Evolutionary conservation across 1,140 invertebrate species (phyloP).

Genomic region (Micrasema longulum): DNA sequence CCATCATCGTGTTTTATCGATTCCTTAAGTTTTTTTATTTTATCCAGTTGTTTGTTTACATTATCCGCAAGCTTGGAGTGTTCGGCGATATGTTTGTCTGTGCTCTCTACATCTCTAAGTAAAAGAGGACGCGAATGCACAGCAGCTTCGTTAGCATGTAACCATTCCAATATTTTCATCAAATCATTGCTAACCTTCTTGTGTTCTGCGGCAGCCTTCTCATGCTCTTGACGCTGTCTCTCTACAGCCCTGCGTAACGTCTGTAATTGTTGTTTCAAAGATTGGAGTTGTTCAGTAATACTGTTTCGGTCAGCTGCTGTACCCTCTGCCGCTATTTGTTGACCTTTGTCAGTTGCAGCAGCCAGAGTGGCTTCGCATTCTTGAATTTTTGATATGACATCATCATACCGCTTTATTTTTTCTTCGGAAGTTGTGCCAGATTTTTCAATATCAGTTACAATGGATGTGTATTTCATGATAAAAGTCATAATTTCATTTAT

Average conservation of each 20-base stretch:
- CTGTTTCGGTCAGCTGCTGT: conserved; percentile 87
- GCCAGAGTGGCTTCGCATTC: conserved; percentile 89
- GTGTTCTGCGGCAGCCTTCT: conserved; percentile 88
- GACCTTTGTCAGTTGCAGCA: conserved; percentile 89
- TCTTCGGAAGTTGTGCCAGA: conserved; percentile 83
- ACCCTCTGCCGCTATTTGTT: conserved; percentile 90
- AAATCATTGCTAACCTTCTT: conserved; percentile 84
- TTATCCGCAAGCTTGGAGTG: conserved; percentile 79
- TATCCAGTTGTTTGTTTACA: conserved; percentile 78
- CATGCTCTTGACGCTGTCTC: conserved; percentile 86
- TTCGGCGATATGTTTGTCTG: conserved; percentile 84
- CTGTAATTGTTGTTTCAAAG: conserved; percentile 86
- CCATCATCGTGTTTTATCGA: conserved; percentile 78
- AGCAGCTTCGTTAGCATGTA: conserved; percentile 85
- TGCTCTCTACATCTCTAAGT: conserved; percentile 80
- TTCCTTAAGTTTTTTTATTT: conserved; percentile 77
- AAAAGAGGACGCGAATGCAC: conserved; percentile 86
- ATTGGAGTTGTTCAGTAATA: conserved; percentile 88
- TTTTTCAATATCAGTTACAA: conserved; percentile 87
- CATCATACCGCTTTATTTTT: conserved; percentile 90
- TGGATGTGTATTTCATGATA: conserved; percentile 87
- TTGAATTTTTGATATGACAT: conserved; percentile 86
- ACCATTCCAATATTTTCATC: conserved; percentile 84
- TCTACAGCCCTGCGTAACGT: conserved; percentile 85
- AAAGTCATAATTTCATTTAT: conserved; percentile 89